Base-by-base conservation (phyloP, 1,140 invertebrate species). In the Leptopilina boulardi region DNA sequence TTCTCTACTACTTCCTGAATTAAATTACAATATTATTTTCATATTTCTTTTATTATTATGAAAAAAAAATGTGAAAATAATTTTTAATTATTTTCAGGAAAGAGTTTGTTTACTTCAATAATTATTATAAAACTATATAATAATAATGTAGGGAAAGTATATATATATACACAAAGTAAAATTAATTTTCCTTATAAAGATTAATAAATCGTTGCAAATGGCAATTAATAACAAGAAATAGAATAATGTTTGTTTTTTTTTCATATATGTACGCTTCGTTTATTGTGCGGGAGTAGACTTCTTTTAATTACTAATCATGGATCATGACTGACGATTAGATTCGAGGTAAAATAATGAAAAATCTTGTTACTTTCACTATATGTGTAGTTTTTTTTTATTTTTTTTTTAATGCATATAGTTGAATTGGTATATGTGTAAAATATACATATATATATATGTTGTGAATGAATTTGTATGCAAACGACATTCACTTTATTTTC, bases 141-240 rank as follows among this genome's bases (percentile, higher is more conserved):
- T n/a, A n/a, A n/a, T n/a, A n/a, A n/a, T n/a, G 15, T 66, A 30
- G 26, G 23, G 59, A 66, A 66, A 66, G 59, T 30, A 11, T 6
- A 21, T 13, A 13, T 23, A 11, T 6, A 21, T 13, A 13, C 11
- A 30, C n/a, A 8, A 66, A 15, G 15, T 15, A 66, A 66, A 66
- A 30, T n/a, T 66, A n/a, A 34, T 66, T 66, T n/a, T n/a, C 59
- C 59, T 34, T 66, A 66, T 66, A 66, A 66, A 66, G 59, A n/a
- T 30, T 66, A 66, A 66, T 66, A 66, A 66, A 66, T 66, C 26
- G 59, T 30, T 66, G 59, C 11, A 66, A 30, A 66, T n/a, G 21
- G 59, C 59, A 66, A 66, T 66, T 66, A 38, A 51, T 51, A 66
- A 66, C 26, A 30, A 66, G 23, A 30, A 66, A 34, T 66, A 23